Evolutionary conservation across 2,113 vertebrate genomes (phyloP), one percentile per base, ranked within the genome.

Genomic region (Miniopterus natalensis): DNA sequence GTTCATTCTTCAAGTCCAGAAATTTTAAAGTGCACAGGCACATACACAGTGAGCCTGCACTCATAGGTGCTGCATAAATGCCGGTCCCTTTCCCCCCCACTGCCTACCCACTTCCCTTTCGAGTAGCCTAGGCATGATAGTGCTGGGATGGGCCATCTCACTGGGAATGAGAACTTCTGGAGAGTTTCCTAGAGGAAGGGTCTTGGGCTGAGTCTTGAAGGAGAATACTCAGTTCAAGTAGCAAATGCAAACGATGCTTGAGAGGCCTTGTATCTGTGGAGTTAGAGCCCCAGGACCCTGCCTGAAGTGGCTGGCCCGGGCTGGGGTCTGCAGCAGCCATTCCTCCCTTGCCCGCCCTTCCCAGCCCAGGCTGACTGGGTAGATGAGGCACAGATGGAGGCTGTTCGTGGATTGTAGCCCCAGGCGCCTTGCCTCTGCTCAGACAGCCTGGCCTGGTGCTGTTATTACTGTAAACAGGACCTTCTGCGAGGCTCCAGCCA

Each of bases 401-500:
- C 29, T 18, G 1, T 81, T 95, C 86, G 94, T 97, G 96, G 93
- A 94, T 98, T 98, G 96, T 98, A 97, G 92, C 98, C 36, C 42
- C 80, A 40, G 97, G 98, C 98, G 4, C n/a, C 96, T 95, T 66
- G 74, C 81, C 86, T 95, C 75, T 75, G 77, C 61, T 84, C 81
- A 9, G 92, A 55, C 77, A 51, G 40, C 45, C 51, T 23, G 45
- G 93, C 89, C 36, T 90, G 88, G 80, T 92, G 94, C 59, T 98
- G 96, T 68, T 99, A 97, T 98, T 98, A 99, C 98, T 98, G 96
- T 99, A 99, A 99, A 99, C 98, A 98, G 94, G 94, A 53, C 96
- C 81, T 94, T 97, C 79, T 97, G 97, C 0, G 0, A 57, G 40
- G 94, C 96, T 95, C 95, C 90, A 66, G 12, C 0, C 18, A 83